Evolutionary conservation across 2,113 vertebrate species (phyloP).

Genomic region (Leptosomus discolor): DNA sequence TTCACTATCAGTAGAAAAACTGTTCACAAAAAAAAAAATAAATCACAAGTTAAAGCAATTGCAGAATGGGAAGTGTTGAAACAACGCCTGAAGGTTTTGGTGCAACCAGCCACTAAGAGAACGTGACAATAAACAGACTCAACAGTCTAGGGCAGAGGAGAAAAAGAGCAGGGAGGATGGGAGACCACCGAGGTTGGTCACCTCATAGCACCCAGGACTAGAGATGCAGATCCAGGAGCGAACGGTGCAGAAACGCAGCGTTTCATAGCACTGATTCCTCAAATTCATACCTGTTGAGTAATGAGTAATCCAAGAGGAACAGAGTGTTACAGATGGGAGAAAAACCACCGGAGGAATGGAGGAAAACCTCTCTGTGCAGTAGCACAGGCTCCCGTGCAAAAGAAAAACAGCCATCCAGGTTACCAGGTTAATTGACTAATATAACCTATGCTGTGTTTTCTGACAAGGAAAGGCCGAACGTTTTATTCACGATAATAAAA

Average conservation of each 20-base stretch:
- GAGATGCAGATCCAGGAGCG: background rate
- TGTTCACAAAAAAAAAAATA: background rate
- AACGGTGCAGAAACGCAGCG: background rate
- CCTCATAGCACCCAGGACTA: background rate
- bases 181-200: background rate
- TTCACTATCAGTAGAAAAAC: background rate
- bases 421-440: conserved; percentile 47
- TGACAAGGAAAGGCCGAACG: background rate
- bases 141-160: background rate
- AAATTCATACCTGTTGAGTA: background rate
- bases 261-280: background rate
- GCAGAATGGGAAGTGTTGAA: background rate
- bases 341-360: background rate
- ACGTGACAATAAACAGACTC: background rate
- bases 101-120: background rate
- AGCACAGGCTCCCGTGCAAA: background rate
- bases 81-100: background rate
- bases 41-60: background rate
- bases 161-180: background rate
- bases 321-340: background rate
- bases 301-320: background rate
- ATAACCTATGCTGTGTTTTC: conserved; percentile 2
- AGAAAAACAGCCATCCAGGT: conserved; percentile 21
- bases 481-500: conserved; percentile 26
- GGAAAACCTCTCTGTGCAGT: background rate